These are phyloP conservation scores for Hiodon tergisus DNA, from an alignment of 2,113 vertebrate species.

Conservation along the genomic window DNA sequence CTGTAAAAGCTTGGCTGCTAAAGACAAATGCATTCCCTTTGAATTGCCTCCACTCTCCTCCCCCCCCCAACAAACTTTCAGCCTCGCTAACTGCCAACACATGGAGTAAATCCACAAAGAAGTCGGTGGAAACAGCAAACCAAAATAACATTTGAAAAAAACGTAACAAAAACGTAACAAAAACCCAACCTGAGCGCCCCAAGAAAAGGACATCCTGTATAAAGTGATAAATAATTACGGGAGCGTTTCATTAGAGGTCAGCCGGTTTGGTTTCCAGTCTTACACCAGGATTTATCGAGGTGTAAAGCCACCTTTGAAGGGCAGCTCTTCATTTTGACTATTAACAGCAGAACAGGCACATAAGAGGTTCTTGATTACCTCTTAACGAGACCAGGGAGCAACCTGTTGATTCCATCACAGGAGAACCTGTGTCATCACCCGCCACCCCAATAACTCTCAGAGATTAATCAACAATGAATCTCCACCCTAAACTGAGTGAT, in stretches of 20 bases:
- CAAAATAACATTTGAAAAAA: background rate
- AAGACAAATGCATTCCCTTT: constrained; percentile 9
- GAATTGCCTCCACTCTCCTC: constrained; percentile 15
- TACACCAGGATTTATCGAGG: no score
- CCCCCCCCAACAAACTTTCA: constrained; percentile 4
- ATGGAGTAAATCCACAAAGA: constrained; percentile 2
- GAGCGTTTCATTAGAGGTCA: no score
- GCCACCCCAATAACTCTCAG: background rate
- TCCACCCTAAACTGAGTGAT: no score
- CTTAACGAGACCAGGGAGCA: background rate
- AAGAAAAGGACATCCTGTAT: no score
- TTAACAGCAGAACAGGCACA: background rate
- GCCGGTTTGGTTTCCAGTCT: no score
- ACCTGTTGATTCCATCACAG: background rate
- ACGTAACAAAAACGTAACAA: no score
- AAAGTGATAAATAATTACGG: no score
- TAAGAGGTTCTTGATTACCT: no score
- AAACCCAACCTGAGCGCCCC: no score
- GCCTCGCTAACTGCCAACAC: constrained; percentile 1
- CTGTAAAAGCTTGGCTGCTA: constrained; percentile 6
- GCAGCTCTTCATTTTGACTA: background rate
- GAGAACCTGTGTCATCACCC: background rate
- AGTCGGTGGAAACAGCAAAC: background rate
- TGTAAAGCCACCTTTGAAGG: no score
- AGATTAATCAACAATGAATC: constrained; percentile 5